Conservation (phyloP, 2,797 vertebrate genomes). For the Diplodus sargus region DNA sequence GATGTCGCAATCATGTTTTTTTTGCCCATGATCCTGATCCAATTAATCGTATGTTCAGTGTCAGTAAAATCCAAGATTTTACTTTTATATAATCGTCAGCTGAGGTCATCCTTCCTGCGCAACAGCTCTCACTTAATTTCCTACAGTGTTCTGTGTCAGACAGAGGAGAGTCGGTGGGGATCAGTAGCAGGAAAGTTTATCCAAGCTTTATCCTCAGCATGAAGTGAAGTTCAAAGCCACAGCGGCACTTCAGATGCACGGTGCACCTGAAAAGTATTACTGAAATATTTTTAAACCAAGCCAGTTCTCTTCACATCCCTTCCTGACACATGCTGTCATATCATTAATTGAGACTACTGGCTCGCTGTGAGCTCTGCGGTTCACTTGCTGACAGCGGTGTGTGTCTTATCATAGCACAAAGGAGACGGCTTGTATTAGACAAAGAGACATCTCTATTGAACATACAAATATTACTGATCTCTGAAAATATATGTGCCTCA, state of each 20-base stretch:
- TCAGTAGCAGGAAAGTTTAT: constrained; percentile 6
- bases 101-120: not conserved
- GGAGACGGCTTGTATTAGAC: not conserved
- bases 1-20: not conserved
- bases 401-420: not conserved
- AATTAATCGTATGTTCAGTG: not conserved
- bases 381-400: constrained; percentile 12
- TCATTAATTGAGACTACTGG: constrained; percentile 32
- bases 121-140: not conserved
- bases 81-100: not conserved
- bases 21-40: not conserved
- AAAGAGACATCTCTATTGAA: not conserved
- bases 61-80: not conserved
- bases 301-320: constrained; percentile 8
- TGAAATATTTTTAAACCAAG: constrained; percentile 36
- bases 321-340: constrained; percentile 35
- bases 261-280: constrained; percentile 34
- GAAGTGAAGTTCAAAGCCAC: constrained; percentile 19
- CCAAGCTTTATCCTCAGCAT: constrained; percentile 12
- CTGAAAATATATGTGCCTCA: not conserved
- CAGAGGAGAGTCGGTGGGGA: not conserved
- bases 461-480: not conserved
- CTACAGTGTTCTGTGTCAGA: constrained; percentile 2
- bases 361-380: constrained; percentile 19
- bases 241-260: constrained; percentile 9